These are phyloP conservation scores for Drosophila cognata DNA, from an alignment of 2,888 invertebrate species.

Conservation along the genomic window DNA sequence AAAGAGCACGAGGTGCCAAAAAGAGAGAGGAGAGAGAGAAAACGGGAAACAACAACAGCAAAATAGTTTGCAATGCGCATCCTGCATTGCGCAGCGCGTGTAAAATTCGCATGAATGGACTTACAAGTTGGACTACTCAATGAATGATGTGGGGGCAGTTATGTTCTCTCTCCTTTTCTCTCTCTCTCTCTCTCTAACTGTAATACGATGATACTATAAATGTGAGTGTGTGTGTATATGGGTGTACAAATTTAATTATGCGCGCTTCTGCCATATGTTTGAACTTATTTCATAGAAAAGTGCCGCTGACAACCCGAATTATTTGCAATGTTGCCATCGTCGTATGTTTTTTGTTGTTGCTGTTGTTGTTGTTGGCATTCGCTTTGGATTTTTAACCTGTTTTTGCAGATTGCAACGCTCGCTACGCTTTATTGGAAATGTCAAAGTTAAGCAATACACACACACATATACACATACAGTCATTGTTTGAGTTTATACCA, in stretches of 20 bases:
- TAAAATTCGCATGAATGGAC: constrained; percentile 74
- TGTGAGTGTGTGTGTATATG: constrained; percentile 21
- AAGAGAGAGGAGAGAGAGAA: constrained; percentile 39
- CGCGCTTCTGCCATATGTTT: constrained; percentile 78
- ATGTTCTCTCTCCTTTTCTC: constrained; percentile 2
- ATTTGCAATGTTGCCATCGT: constrained; percentile 71
- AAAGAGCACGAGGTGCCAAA: constrained; percentile 42
- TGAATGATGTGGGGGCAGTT: constrained; percentile 50
- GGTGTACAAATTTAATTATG: constrained; percentile 68
- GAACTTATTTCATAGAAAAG: constrained; percentile 58
- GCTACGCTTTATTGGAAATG: constrained; percentile 67
- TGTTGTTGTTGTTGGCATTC: constrained; percentile 48
- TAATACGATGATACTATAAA: constrained; percentile 47
- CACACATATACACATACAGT: constrained; percentile 18
- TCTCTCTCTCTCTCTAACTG: constrained; percentile 39
- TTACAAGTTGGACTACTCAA: constrained; percentile 52
- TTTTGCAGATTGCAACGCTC: constrained; percentile 70
- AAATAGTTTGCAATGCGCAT: constrained; percentile 63
- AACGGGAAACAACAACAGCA: constrained; percentile 16
- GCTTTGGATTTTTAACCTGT: constrained; percentile 74
- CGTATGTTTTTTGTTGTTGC: constrained; percentile 23
- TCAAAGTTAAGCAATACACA: constrained; percentile 76
- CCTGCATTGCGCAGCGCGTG: constrained; percentile 79
- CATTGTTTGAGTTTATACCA: constrained; percentile 61
- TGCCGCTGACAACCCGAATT: constrained; percentile 52